A percentile compares a stretch with the other conserved stretches of the same genome.
These are phyloP conservation scores for Ciona savignyi DNA, from an alignment of 23 tunicate genomes.

Conservation along the genomic window DNA sequence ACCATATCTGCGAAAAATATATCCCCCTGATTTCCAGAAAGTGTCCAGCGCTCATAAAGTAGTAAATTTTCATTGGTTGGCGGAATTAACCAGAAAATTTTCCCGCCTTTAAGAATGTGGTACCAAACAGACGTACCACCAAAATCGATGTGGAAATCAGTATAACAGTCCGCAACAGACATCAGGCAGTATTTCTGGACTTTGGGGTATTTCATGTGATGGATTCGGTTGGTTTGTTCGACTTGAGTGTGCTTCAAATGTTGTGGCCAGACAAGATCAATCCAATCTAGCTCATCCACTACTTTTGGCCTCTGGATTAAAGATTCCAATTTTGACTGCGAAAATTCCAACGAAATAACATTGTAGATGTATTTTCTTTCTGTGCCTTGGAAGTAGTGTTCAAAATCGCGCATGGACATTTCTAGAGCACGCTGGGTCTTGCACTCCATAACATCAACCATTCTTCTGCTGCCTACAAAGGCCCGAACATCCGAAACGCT, in stretches of 20 bases:
- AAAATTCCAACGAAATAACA: slow-evolving; percentile 93
- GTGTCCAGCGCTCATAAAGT: slow-evolving; percentile 81
- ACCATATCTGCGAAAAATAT: slow-evolving; percentile 91
- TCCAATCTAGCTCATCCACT: slow-evolving; percentile 81
- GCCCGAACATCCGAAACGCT: slow-evolving; percentile 72
- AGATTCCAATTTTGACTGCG: slow-evolving; percentile 56
- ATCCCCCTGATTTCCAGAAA: slow-evolving; percentile 85
- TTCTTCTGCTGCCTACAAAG: slow-evolving; percentile 72
- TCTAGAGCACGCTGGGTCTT: slow-evolving; percentile 93
- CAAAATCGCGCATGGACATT: slow-evolving; percentile 94
- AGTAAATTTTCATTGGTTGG: slow-evolving; percentile 83
- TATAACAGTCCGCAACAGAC: slow-evolving; percentile 91
- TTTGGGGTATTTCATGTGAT: slow-evolving; percentile 81
- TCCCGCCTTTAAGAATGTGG: slow-evolving; percentile 89
- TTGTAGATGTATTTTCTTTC: slow-evolving; percentile 82
- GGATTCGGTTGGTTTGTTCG: slow-evolving; percentile 60
- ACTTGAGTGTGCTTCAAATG: slow-evolving; percentile 59
- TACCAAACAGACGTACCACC: slow-evolving; percentile 99
- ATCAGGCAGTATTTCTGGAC: slow-evolving; percentile 96
- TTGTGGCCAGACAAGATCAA: slow-evolving; percentile 88
- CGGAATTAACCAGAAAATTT: slow-evolving; percentile 92
- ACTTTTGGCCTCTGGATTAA: slow-evolving; percentile 70
- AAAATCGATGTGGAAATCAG: slow-evolving; percentile 98
- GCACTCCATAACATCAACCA: slow-evolving; percentile 96
- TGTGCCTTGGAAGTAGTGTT: slow-evolving; percentile 50